Evolutionary conservation across 2,797 vertebrate genomes (phyloP), one percentile per base, ranked within the genome.

Genomic region (Rhinichthys osculus): DNA sequence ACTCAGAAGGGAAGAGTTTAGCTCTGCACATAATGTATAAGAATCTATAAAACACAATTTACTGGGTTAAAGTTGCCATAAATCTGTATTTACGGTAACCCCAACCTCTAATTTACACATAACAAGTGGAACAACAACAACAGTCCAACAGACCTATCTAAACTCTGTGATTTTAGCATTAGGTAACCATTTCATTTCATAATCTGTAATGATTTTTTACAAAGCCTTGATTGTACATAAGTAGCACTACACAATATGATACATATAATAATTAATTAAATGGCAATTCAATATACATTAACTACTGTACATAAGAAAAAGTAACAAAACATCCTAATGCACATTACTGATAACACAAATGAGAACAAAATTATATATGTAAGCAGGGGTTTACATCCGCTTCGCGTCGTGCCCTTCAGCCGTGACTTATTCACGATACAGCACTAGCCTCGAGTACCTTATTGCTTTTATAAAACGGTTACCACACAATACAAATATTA

Each of bases 11-110:
- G 13, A 64, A 35, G 44, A 30, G 38, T 44, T 30, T 42, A 30
- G 35, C 57, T 73, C 42, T 50, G 21, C 76, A 67, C 35, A 30
- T 40, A 38, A 73, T 73, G n/a, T 52, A 80, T 40, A 74, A 21
- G 54, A 79, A 78, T 85, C 76, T 71, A 78, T 47, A 72, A 85
- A 70, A 80, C 14, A 80, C 14, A 77, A n/a, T 76, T 84, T 66
- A 77, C 33, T 21, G 0, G n/a, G 27, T 54, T 66, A 44, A 70
- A 79, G 35, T 54, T 59, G 6, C 30, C 42, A 66, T 40, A 52
- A 35, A 57, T 70, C 59, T 57, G 19, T 27, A 42, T 84, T 67
- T n/a, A 84, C 14, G 7, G 9, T 38, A 54, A 40, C 21, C 50
- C 7, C 38, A 27, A 30, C 1, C 23, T 59, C 57, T 64, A 44